phyloP scores from a whole-genome alignment of 2,113 vertebrate species.

The Theristicus caerulescens region DNA sequence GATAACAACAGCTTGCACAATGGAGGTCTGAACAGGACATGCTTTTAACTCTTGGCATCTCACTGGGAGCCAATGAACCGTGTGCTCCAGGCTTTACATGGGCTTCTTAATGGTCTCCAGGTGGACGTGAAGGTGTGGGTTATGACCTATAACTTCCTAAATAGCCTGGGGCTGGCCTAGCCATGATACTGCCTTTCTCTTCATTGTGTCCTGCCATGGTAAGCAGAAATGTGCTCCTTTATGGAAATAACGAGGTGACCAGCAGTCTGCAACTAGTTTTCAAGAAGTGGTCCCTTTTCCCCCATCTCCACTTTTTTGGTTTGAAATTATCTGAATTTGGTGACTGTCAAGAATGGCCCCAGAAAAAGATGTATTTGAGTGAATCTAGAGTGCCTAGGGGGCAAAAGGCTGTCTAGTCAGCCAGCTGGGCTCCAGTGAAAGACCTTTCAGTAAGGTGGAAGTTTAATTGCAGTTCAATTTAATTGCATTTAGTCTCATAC shows the following conservation, averaged over 20 bases:
- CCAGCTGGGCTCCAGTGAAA: neutral
- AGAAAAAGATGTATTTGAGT: neutral
- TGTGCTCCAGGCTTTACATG: neutral
- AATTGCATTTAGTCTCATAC: neutral
- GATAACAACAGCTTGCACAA: neutral
- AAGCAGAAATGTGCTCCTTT: neutral
- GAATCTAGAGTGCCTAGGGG: neutral
- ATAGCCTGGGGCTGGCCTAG: neutral
- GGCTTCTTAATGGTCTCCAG: constrained; percentile 17
- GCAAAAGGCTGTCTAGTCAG: neutral
- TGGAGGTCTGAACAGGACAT: neutral
- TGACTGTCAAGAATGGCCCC: neutral
- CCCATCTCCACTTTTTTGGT: neutral
- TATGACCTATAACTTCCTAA: constrained; percentile 14
- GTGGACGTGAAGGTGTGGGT: constrained; percentile 22
- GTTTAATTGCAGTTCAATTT: neutral
- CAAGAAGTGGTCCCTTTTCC: neutral
- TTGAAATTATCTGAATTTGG: neutral
- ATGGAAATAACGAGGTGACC: neutral
- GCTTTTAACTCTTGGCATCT: neutral
- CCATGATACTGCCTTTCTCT: neutral
- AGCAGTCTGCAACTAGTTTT: neutral
- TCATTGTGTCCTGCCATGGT: neutral
- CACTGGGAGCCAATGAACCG: neutral
- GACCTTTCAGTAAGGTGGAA: neutral